Base-by-base conservation (phyloP, 2,888 invertebrate species). In the Tachina lurida region DNA sequence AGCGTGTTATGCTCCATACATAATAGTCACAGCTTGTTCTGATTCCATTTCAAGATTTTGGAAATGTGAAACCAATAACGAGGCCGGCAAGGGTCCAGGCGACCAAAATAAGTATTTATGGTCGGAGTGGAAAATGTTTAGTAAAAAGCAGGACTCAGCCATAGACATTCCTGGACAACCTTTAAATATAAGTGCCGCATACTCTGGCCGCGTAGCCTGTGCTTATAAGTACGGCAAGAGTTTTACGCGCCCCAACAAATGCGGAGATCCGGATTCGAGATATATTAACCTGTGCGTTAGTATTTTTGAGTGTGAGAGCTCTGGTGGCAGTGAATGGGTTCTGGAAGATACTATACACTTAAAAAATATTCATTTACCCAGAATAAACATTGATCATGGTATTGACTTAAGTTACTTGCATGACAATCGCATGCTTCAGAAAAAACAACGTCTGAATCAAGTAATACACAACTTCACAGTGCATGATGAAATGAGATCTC, bases 291-390 rank as follows among this genome's bases (percentile, higher is more conserved):
- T 98, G 1, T 97, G 97, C 93, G 98, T 99, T 10, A 98, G 98
- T 62, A 98, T 99, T 87, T 99, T 98, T 93, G 99, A 99, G 92
- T 99, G 99, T 92, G 99, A 99, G 93, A 99, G 99, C 88, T 98
- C 98, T 9, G 99, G 98, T 68, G 99, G 97, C 81, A 96, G 96
- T 54, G 97, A 97, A 90, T 99, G 99, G 99, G 94, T 98, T 62
- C 93, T 98, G 13, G 99, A 99, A 92, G 99, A 99, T 89, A 98
- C 97, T 0, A 98, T 99, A 88, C 97, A 98, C 88, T 93, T 99
- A 89, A 96, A 97, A 91, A 98, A 98, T 91, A 97, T 98, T 86
- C 97, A 97, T 91, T 93, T 98, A 88, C 97, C 97, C 0, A 93
- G 97, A 73, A 96, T 97, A 17, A 95, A 96, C 88, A 95, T 97